Percentiles rank a stretch among this genome's conserved stretches.
phyloP scores from a whole-genome alignment of 2,888 invertebrate species.

The Cacoxenus indagator region DNA sequence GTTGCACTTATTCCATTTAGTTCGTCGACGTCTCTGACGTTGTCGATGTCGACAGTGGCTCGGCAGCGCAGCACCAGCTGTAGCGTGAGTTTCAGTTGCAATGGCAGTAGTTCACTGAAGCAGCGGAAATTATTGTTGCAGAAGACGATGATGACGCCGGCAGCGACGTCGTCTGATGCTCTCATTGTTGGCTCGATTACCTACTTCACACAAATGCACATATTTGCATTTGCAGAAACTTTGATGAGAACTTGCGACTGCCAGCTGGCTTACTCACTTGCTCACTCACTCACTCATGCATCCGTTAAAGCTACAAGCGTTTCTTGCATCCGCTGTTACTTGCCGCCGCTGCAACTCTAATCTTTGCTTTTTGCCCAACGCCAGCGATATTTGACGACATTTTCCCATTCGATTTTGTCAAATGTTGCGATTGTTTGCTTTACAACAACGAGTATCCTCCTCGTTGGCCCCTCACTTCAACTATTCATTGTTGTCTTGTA shows the following conservation, averaged over 20 bases:
- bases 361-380: conserved; percentile 10
- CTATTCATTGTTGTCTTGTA: background rate
- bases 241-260: too few relatives aligned
- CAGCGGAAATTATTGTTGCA: background rate
- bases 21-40: conserved; percentile 24
- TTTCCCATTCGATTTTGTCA: conserved; percentile 38
- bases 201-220: conserved; percentile 18
- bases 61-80: conserved; percentile 30
- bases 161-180: conserved; percentile 43
- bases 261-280: background rate
- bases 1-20: conserved; percentile 42
- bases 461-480: background rate
- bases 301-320: conserved; percentile 13
- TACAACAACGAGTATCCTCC: background rate
- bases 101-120: conserved; percentile 18
- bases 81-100: conserved; percentile 18
- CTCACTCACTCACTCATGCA: conserved; percentile 20
- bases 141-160: too few relatives aligned
- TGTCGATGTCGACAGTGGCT: conserved; percentile 33
- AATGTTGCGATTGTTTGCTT: conserved; percentile 39
- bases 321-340: conserved; percentile 26
- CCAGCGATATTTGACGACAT: conserved; percentile 18
- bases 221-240: background rate
- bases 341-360: conserved; percentile 43
- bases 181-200: conserved; percentile 54